Evolutionary conservation across 2,113 vertebrate genomes (phyloP).

Genomic region (Ceyx melanurus): DNA sequence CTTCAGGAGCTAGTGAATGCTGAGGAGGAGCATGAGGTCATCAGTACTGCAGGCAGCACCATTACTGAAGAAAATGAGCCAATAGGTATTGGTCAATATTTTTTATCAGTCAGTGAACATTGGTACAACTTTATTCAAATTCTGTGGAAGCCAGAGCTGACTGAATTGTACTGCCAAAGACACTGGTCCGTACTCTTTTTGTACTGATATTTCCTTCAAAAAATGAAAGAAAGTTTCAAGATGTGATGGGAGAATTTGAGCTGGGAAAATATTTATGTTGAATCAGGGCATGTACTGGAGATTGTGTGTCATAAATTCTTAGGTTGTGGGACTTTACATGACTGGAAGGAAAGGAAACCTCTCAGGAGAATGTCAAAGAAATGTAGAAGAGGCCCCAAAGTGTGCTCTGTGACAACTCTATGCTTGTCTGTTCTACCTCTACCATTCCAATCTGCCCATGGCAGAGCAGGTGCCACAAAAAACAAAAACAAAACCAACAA

Average conservation of each 20-base stretch:
- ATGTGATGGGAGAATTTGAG: not conserved
- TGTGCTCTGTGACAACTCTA: not conserved
- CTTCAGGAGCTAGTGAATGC: constrained; percentile 92
- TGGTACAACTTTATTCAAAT: not conserved
- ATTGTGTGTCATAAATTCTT: not conserved
- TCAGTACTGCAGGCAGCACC: constrained; percentile 55
- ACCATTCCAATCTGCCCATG: not conserved
- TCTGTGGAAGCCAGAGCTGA: rapidly evolving
- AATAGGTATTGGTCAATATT: constrained; percentile 62
- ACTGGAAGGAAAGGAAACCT: not conserved
- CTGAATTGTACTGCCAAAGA: not conserved
- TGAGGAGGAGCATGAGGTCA: constrained; percentile 78
- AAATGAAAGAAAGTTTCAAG: not conserved
- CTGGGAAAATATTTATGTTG: not conserved
- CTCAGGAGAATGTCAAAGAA: not conserved
- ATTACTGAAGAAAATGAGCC: constrained; percentile 65
- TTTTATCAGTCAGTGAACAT: not conserved
- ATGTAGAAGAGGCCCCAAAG: not conserved
- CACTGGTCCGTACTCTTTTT: not conserved
- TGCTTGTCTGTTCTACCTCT: not conserved
- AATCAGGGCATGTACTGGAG: not conserved
- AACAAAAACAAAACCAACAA: not conserved
- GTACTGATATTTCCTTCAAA: not conserved
- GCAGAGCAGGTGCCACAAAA: not conserved
- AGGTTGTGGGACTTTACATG: not conserved